A percentile compares a stretch with the other conserved stretches of the same genome.
Conservation (phyloP, 2,888 invertebrate species). For the Eilema depressum region DNA sequence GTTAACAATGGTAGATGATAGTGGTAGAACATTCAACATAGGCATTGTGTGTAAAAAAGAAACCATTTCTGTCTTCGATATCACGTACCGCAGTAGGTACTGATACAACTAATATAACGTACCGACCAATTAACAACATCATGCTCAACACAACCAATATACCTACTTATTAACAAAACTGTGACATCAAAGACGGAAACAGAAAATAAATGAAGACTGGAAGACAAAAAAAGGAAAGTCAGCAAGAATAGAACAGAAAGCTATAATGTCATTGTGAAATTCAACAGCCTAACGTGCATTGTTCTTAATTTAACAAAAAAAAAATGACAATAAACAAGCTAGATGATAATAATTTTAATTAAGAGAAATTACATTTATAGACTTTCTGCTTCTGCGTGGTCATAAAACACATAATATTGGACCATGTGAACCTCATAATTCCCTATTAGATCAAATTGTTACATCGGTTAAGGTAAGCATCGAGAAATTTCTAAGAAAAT, state of each 20-base stretch:
- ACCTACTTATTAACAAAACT: not conserved
- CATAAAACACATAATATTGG: not conserved
- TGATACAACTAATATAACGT: not conserved
- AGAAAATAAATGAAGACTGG: not conserved
- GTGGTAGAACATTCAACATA: not conserved
- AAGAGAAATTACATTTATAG: not conserved
- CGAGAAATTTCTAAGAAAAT: slow-evolving; percentile 10
- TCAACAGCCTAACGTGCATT: not conserved
- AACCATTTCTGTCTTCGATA: not conserved
- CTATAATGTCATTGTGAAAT: not conserved
- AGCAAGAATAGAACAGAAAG: not conserved
- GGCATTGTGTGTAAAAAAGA: not conserved
- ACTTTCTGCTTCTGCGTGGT: not conserved
- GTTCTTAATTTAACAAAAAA: not conserved
- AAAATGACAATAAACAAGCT: not conserved
- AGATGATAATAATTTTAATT: not conserved
- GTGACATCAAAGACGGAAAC: not conserved
- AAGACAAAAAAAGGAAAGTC: not conserved
- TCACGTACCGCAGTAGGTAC: not conserved
- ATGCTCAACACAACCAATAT: not conserved
- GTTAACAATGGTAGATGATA: not conserved
- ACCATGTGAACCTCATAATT: not conserved
- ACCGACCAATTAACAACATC: not conserved
- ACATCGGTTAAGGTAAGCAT: not conserved
- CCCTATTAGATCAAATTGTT: not conserved